Evolutionary conservation across 2,797 vertebrate species (phyloP).

Genomic region (Myripristis murdjan): DNA sequence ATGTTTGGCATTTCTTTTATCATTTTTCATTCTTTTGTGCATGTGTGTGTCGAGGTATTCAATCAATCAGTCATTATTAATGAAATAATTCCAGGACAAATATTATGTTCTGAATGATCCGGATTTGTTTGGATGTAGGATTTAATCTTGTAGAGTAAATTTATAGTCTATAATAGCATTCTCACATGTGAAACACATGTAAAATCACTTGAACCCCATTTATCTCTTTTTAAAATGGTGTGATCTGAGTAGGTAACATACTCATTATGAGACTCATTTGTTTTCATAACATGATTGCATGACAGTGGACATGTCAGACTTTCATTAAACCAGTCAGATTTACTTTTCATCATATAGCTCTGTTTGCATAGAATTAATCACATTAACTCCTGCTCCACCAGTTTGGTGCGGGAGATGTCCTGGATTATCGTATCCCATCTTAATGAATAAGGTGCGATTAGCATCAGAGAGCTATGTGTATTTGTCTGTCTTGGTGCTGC

Average conservation of each 20-base stretch:
- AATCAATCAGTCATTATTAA: background rate
- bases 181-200: background rate
- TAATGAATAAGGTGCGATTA: slow-evolving; percentile 7
- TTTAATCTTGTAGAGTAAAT: background rate
- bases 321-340: background rate
- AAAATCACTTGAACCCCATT: slow-evolving; percentile 15
- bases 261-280: background rate
- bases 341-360: background rate
- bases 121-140: background rate
- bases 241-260: background rate
- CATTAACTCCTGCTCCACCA: background rate
- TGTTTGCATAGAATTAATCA: slow-evolving; percentile 3
- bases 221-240: background rate
- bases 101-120: background rate
- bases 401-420: background rate
- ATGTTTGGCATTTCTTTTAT: slow-evolving; percentile 43
- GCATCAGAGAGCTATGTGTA: background rate
- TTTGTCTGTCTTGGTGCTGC: slow-evolving; percentile 8
- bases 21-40: background rate
- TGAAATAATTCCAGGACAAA: too few species aligned
- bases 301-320: background rate
- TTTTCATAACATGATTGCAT: background rate
- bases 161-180: background rate
- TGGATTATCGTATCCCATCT: slow-evolving; percentile 10
- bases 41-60: background rate